phyloP scores from a whole-genome alignment of 2,888 invertebrate genomes.

The Octonoba sinensis region DNA sequence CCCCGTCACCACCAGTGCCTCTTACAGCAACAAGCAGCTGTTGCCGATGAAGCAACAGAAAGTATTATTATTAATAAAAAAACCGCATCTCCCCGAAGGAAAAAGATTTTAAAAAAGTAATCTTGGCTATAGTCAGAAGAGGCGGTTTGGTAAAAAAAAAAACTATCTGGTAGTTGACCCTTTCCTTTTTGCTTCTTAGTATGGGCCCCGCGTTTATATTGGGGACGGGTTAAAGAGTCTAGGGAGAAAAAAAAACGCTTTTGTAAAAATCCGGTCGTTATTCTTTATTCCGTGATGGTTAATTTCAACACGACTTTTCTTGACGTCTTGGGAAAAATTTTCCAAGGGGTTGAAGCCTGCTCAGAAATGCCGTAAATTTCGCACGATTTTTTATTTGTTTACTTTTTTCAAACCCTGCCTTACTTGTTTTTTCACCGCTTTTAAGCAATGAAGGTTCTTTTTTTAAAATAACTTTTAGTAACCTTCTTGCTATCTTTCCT shows the following conservation, averaged over 20 bases:
- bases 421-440: conserved; percentile 26
- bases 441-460: conserved; percentile 13
- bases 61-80: not conserved
- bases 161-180: conserved; percentile 51
- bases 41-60: conserved; percentile 19
- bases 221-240: conserved; percentile 59
- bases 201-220: conserved; percentile 32
- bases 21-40: conserved; percentile 29
- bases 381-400: conserved; percentile 32
- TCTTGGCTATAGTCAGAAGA: conserved; percentile 33
- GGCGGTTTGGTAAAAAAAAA: conserved; percentile 41
- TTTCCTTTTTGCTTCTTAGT: conserved; percentile 25
- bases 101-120: too few relatives aligned
- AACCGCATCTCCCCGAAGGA: too few relatives aligned
- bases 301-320: conserved; percentile 58
- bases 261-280: conserved; percentile 56
- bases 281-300: conserved; percentile 47
- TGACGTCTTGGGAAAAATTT: conserved; percentile 53
- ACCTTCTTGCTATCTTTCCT: conserved; percentile 37
- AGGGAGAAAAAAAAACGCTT: conserved; percentile 36
- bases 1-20: conserved; percentile 22
- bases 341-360: conserved; percentile 37
- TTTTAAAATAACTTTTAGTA: conserved; percentile 25
- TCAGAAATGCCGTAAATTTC: conserved; percentile 51
- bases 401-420: not conserved